These are phyloP conservation scores for Nephotettix cincticeps DNA, from an alignment of 1,140 invertebrate species.

Conservation along the genomic window DNA sequence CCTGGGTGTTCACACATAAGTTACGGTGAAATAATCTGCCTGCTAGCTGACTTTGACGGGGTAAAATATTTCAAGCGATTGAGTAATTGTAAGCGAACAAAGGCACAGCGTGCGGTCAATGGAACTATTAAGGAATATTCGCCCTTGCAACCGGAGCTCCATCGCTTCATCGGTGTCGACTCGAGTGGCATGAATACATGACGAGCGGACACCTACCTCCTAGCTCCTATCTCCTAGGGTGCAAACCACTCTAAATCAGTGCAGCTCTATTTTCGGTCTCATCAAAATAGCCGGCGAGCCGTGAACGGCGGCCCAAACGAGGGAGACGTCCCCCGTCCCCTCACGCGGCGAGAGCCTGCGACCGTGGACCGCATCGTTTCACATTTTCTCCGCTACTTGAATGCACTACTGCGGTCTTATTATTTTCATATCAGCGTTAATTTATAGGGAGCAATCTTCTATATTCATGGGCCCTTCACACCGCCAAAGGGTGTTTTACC, in stretches of 20 bases:
- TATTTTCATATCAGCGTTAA: not conserved
- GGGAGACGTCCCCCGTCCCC: not conserved
- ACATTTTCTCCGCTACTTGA: conserved; percentile 5
- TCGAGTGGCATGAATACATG: not conserved
- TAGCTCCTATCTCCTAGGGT: no score
- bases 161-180: not conserved
- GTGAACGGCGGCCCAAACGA: not conserved
- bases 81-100: not conserved
- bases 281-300: conserved; percentile 16
- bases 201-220: not conserved
- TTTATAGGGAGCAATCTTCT: not conserved
- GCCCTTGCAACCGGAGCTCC: not conserved
- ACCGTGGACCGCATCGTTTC: not conserved
- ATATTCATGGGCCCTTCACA: not conserved
- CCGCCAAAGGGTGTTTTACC: no score
- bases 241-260: conserved; percentile 3
- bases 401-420: conserved; percentile 1
- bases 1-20: no score
- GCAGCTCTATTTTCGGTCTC: conserved; percentile 23
- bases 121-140: not conserved
- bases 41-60: no score
- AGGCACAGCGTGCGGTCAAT: not conserved
- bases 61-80: no score
- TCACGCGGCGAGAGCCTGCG: not conserved
- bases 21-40: no score